phyloP scores from a whole-genome alignment of 1,140 invertebrate genomes.

The Ceratina australensis region DNA sequence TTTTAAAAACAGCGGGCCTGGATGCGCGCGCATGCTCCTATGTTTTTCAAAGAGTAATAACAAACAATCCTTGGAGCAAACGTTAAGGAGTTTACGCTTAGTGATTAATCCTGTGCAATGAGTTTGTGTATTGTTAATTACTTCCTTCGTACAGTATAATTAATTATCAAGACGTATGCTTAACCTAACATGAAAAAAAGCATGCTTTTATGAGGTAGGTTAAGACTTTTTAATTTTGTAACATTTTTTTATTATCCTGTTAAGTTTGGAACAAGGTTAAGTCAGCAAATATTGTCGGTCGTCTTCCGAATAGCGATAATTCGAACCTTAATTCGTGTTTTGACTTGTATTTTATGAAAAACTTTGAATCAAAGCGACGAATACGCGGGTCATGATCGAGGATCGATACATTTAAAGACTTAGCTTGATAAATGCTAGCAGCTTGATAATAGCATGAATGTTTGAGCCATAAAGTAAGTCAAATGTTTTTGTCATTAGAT shows the following conservation, averaged over 20 bases:
- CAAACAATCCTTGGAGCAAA: background rate
- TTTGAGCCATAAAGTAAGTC: background rate
- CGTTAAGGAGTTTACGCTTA: background rate
- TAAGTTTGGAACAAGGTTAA: background rate
- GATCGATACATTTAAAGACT: background rate
- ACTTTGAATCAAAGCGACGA: background rate
- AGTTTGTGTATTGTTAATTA: background rate
- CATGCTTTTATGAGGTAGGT: background rate
- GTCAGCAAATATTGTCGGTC: background rate
- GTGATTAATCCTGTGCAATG: background rate
- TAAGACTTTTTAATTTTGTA: background rate
- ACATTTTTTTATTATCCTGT: background rate
- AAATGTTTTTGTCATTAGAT: background rate
- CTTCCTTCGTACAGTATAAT: background rate
- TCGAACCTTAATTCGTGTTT: background rate
- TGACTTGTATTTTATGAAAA: background rate
- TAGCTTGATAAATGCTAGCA: too few relatives aligned
- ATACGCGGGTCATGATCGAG: background rate
- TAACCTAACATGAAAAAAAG: slow-evolving; percentile 37
- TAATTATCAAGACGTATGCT: background rate
- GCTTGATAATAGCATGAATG: background rate
- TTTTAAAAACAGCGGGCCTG: slow-evolving; percentile 45
- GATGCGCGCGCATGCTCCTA: background rate
- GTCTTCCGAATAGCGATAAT: background rate
- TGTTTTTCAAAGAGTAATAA: background rate